These are phyloP conservation scores for Lithosia quadra DNA, from an alignment of 2,888 invertebrate genomes.

Conservation along the genomic window DNA sequence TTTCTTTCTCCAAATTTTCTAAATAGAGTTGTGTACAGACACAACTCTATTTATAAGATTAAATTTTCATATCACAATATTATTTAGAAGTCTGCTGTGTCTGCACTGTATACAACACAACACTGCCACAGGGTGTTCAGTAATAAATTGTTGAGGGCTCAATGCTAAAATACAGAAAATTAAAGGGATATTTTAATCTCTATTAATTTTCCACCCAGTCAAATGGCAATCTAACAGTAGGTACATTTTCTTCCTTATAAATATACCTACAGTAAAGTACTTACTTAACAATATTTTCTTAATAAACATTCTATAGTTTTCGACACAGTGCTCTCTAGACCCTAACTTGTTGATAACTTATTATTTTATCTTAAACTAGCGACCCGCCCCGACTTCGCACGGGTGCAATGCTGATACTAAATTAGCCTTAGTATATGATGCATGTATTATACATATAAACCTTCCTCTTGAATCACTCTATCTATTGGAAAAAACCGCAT, in stretches of 20 bases:
- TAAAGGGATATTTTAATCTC: not conserved
- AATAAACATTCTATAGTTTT: too few relatives aligned
- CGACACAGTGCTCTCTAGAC: too few relatives aligned
- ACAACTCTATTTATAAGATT: too few relatives aligned
- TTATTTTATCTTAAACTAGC: too few relatives aligned
- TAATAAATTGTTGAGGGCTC: conserved; percentile 30
- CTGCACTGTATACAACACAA: conserved; percentile 42
- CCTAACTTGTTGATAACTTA: not conserved
- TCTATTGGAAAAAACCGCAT: too few relatives aligned
- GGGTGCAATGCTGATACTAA: too few relatives aligned
- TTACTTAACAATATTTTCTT: too few relatives aligned
- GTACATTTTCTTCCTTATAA: not conserved
- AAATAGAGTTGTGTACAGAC: too few relatives aligned
- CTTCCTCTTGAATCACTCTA: too few relatives aligned
- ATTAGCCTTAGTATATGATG: too few relatives aligned
- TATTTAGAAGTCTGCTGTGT: not conserved
- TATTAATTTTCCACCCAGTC: conserved; percentile 25
- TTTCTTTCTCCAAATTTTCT: not conserved
- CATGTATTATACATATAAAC: too few relatives aligned
- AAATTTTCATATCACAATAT: not conserved
- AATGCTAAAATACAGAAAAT: not conserved
- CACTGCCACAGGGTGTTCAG: conserved; percentile 42
- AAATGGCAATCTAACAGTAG: conserved; percentile 22
- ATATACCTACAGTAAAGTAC: not conserved
- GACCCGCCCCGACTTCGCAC: too few relatives aligned